Conservation (phyloP, 2,888 invertebrate species). For the Drosophila meridionalis region DNA sequence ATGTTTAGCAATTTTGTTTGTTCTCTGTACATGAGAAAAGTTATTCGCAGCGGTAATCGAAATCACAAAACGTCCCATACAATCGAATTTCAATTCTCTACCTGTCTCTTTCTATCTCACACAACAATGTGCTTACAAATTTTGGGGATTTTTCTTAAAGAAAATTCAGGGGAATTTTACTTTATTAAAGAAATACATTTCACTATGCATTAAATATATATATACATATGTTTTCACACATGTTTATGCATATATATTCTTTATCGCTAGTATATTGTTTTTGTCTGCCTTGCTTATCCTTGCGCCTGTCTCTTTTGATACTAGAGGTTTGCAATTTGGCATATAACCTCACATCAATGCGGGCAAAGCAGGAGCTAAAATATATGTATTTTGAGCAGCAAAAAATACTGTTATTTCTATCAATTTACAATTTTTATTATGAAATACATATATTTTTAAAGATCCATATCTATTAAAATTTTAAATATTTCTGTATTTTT, state of each 20-base stretch:
- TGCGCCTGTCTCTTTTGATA: no score
- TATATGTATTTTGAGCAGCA: no score
- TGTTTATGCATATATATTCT: background rate
- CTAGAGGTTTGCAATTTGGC: no score
- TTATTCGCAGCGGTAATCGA: constrained; percentile 20
- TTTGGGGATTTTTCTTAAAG: constrained; percentile 10
- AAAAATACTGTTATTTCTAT: no score
- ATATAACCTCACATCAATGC: no score
- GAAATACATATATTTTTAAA: no score
- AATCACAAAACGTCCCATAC: constrained; percentile 36
- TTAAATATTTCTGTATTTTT: no score
- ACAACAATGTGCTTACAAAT: constrained; percentile 14
- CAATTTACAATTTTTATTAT: no score
- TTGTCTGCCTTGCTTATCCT: background rate
- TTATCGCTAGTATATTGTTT: background rate
- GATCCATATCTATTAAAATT: no score
- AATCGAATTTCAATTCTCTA: constrained; percentile 29
- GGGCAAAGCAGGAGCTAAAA: no score
- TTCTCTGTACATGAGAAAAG: constrained; percentile 23
- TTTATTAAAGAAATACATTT: background rate
- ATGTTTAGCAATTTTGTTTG: constrained; percentile 31
- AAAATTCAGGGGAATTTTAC: background rate
- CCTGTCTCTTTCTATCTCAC: background rate
- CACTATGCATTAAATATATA: background rate
- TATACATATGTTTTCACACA: background rate